A percentile compares a stretch with the other conserved stretches of the same genome.
These are phyloP conservation scores for Tiaroga cobitis DNA, from an alignment of 2,797 vertebrate species.

Conservation along the genomic window DNA sequence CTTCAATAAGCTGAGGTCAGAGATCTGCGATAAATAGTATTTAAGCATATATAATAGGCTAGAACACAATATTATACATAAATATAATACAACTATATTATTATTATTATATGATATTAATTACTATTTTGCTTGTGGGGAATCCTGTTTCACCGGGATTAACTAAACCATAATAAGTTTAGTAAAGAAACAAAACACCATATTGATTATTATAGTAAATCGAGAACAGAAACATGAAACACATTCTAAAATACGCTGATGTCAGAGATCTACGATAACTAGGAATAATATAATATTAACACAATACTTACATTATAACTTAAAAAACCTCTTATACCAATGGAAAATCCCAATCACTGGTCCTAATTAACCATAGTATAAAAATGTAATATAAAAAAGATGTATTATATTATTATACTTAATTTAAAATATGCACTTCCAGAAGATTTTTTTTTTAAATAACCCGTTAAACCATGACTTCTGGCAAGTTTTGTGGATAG, in stretches of 20 bases:
- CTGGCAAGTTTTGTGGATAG: too few relatives aligned
- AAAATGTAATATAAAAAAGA: not conserved
- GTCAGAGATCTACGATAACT: not conserved
- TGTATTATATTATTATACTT: not conserved
- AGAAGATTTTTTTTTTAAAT: too few relatives aligned
- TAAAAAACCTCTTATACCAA: not conserved
- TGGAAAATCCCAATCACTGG: not conserved
- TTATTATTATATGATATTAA: not conserved
- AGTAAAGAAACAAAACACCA: constrained; percentile 30
- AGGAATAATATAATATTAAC: not conserved
- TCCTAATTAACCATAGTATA: not conserved
- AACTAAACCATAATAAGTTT: constrained; percentile 38
- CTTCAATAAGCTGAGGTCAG: constrained; percentile 39
- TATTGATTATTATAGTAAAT: constrained; percentile 36
- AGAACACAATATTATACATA: not conserved
- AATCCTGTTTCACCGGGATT: not conserved
- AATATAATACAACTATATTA: not conserved
- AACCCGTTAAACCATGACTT: too few relatives aligned
- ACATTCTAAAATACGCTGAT: constrained; percentile 6
- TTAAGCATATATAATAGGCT: not conserved
- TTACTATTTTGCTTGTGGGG: not conserved
- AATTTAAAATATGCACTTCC: not conserved
- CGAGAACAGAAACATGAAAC: not conserved
- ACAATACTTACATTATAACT: not conserved
- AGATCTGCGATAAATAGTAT: not conserved